phyloP scores from a whole-genome alignment of 2,888 invertebrate genomes.

The Drosophila sordidula region DNA sequence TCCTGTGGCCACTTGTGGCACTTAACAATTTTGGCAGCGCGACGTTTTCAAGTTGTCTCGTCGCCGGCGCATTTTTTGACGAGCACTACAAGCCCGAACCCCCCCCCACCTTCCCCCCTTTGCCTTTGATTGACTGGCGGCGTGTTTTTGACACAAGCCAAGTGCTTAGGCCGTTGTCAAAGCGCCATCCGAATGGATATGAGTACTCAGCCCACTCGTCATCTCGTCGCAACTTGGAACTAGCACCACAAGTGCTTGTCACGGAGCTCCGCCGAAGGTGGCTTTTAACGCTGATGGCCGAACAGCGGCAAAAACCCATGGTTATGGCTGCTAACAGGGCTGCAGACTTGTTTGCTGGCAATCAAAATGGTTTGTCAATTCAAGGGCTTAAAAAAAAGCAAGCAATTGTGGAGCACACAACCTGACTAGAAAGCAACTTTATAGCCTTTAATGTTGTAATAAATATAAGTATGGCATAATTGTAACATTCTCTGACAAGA shows the following conservation, averaged over 20 bases:
- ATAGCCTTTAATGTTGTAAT: too few relatives aligned
- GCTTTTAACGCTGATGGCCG: slow-evolving; percentile 52
- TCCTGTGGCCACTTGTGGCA: slow-evolving; percentile 64
- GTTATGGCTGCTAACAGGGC: slow-evolving; percentile 32
- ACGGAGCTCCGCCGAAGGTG: slow-evolving; percentile 31
- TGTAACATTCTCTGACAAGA: too few relatives aligned
- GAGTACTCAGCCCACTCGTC: slow-evolving; percentile 35
- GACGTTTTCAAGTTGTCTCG: slow-evolving; percentile 61
- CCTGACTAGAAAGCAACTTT: neutral
- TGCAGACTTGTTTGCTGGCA: slow-evolving; percentile 4
- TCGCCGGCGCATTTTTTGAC: slow-evolving; percentile 34
- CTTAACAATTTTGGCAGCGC: slow-evolving; percentile 60
- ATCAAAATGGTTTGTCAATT: neutral
- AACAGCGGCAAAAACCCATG: neutral
- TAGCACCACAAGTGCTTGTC: slow-evolving; percentile 50
- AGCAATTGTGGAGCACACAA: neutral
- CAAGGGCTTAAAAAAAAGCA: slow-evolving; percentile 4
- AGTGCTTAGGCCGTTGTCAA: slow-evolving; percentile 63
- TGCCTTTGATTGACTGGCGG: slow-evolving; percentile 48
- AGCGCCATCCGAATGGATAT: slow-evolving; percentile 42
- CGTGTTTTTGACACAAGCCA: slow-evolving; percentile 63
- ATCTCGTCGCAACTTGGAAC: slow-evolving; percentile 28
- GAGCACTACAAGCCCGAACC: neutral
- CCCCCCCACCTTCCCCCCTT: neutral
- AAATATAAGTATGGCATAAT: too few relatives aligned